Base-by-base conservation (phyloP, 2,113 vertebrate genomes). In the Platysternon megacephalum region DNA sequence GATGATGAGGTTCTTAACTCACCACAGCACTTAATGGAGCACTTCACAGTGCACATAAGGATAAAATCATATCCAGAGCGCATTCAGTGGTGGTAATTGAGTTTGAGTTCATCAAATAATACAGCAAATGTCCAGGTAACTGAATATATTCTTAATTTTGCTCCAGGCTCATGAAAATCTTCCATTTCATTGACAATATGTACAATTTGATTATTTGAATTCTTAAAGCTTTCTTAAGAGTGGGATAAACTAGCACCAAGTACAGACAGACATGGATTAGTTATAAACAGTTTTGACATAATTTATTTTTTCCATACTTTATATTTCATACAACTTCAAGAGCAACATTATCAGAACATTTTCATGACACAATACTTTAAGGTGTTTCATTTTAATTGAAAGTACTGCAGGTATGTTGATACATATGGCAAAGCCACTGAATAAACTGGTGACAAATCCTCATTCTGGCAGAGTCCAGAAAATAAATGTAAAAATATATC, bases 61-160 rank as follows among this genome's bases (percentile, higher is more conserved):
- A 83, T 95, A 91, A 92, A 89, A 78, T 68, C 46, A 52, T 65
- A 93, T 72, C 35, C 82, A 52, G 44, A 84, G 44, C 56, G 46
- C n/a, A 89, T 56, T 92, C 79, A 86, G 74, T 95, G 85, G 76
- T 79, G 87, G 4, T 91, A 94, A 89, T 83, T 83, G 87, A 79
- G 56, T 95, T 96, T 95, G 87, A 95, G 85, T 84, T 96, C 56
- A 79, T 78, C 91, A 92, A 94, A 35, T 28, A 80, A 52, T 80
- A 35, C 56, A 86, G 49, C 56, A 65, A n/a, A 11, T 91, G 81
- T 52, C 42, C 85, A 86, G 6, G 14, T 82, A 95, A 91, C 79
- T 87, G 87, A 97, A 72, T 32, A 87, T 82, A 81, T 58, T 44
- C 68, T 90, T 90, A 85, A 87, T 56, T 92, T 94, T 95, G 88